Conservation (phyloP, 2,888 invertebrate species). For the Alloscopus bannaensis region DNA sequence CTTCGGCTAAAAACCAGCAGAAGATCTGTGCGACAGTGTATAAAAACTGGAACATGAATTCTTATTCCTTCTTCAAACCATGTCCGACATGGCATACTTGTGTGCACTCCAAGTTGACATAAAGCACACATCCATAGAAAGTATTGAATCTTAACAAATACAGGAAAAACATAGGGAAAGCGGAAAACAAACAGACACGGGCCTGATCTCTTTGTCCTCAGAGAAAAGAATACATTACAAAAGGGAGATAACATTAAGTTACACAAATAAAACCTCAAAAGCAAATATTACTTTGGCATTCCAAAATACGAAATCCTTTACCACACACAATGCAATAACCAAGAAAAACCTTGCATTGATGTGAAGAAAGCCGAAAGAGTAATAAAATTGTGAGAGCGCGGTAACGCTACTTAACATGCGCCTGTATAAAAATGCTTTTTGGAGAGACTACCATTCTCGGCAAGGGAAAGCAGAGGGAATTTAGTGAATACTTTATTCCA, state of each 20-base stretch:
- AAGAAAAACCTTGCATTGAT: not conserved
- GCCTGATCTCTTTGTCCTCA: conserved; percentile 22
- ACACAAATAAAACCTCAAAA: not conserved
- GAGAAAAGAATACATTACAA: conserved; percentile 20
- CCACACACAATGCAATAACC: not conserved
- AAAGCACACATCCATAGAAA: not conserved
- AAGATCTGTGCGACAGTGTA: too few species aligned
- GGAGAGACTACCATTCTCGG: too few species aligned
- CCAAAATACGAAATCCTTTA: not conserved
- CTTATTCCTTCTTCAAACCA: too few species aligned
- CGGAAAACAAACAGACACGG: not conserved
- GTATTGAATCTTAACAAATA: not conserved
- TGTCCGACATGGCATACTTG: too few species aligned
- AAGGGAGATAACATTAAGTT: not conserved
- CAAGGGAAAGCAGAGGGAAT: too few species aligned
- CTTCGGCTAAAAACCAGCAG: too few species aligned
- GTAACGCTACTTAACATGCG: not conserved
- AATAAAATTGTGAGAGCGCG: not conserved
- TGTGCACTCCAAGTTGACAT: too few species aligned
- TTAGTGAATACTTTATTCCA: too few species aligned
- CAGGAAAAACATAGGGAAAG: not conserved
- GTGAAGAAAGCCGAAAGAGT: not conserved
- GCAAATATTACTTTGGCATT: not conserved
- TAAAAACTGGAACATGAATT: too few species aligned
- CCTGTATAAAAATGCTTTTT: not conserved